Conservation (phyloP, 1,140 invertebrate species). For the Colletes gigas region DNA sequence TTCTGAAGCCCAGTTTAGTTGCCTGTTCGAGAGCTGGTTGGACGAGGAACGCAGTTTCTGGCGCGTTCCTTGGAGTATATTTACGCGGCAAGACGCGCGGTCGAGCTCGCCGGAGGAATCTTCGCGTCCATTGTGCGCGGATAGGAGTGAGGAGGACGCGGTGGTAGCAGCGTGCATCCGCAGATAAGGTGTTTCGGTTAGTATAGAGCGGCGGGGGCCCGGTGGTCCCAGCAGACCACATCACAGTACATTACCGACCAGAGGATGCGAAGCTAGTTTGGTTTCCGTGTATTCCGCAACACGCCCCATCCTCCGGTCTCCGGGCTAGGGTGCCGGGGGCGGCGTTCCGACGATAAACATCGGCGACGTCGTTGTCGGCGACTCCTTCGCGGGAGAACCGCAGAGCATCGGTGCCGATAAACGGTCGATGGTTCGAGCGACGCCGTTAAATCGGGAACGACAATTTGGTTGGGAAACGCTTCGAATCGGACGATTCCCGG, state of each 20-base stretch:
- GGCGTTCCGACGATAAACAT: conserved; percentile 19
- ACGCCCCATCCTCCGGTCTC: conserved; percentile 21
- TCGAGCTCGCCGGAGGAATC: conserved; percentile 13
- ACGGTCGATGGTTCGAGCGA: neutral
- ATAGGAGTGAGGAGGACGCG: neutral
- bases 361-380: conserved; percentile 1
- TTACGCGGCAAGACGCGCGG: neutral
- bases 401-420: neutral
- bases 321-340: conserved; percentile 23
- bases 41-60: no score
- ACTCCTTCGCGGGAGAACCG: conserved; percentile 1
- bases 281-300: conserved; percentile 18
- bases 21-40: no score
- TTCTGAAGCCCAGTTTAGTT: no score
- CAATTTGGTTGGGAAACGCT: neutral
- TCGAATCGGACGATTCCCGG: neutral
- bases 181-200: conserved; percentile 61
- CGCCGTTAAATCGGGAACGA: neutral
- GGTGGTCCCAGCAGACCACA: conserved; percentile 60
- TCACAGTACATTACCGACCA: conserved; percentile 60
- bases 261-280: conserved; percentile 44
- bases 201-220: conserved; percentile 46
- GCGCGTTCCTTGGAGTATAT: neutral
- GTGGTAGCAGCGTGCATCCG: conserved; percentile 36
- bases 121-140: conserved; percentile 39